Percentiles rank a stretch among this genome's conserved stretches.
phyloP scores from a whole-genome alignment of 2,888 invertebrate species.

The Torymus texanus region DNA sequence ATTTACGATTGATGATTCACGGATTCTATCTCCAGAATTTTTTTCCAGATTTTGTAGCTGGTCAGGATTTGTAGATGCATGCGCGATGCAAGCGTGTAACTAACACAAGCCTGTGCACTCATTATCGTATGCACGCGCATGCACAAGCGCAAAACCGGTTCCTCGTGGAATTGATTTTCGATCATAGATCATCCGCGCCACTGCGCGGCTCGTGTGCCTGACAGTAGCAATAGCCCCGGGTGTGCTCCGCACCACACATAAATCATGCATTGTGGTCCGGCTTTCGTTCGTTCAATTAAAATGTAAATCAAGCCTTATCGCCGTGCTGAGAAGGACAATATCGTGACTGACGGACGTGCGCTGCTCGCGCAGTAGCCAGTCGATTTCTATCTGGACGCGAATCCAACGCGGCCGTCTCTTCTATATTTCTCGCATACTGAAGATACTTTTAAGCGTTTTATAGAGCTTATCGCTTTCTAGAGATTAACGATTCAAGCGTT shows the following conservation, averaged over 20 bases:
- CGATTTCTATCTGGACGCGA: background rate
- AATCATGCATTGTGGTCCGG: conserved; percentile 59
- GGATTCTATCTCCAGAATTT: too few relatives aligned
- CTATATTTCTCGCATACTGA: too few relatives aligned
- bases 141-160: conserved; percentile 44
- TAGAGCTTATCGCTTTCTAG: too few relatives aligned
- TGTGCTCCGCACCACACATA: conserved; percentile 48
- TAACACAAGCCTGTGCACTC: background rate
- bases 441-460: too few relatives aligned
- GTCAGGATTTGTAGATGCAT: too few relatives aligned
- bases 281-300: conserved; percentile 69
- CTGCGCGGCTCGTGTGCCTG: conserved; percentile 23
- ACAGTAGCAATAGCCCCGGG: conserved; percentile 55
- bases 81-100: too few relatives aligned
- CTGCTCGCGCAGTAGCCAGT: background rate
- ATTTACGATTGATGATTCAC: too few relatives aligned
- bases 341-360: background rate
- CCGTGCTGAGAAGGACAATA: conserved; percentile 12
- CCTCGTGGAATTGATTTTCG: conserved; percentile 64
- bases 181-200: conserved; percentile 59
- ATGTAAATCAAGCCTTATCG: conserved; percentile 65
- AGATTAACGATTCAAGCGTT: too few relatives aligned
- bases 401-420: too few relatives aligned
- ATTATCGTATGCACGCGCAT: background rate
- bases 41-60: too few relatives aligned